A percentile compares a stretch with the other conserved stretches of the same genome.
phyloP scores from a whole-genome alignment of 2,888 invertebrate species.

The Cylindroiulus punctatus region DNA sequence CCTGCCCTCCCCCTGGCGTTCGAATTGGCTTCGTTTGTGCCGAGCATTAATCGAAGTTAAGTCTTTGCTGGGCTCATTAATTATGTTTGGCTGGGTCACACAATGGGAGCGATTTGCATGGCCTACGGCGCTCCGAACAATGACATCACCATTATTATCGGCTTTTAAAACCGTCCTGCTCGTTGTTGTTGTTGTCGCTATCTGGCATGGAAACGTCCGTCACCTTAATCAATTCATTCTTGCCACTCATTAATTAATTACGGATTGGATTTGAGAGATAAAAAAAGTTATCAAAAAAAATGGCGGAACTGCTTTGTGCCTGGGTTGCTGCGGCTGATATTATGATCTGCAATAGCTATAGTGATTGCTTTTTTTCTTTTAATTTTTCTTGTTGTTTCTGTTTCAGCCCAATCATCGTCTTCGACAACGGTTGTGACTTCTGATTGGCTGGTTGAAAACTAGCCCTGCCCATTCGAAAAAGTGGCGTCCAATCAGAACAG shows the following conservation, averaged over 20 bases:
- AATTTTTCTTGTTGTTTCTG: no score
- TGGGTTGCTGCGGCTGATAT: background rate
- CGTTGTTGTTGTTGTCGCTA: background rate
- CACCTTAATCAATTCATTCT: constrained; percentile 10
- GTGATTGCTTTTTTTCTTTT: no score
- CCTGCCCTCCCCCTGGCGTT: background rate
- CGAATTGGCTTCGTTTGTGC: background rate
- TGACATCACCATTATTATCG: constrained; percentile 1
- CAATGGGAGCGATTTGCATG: background rate
- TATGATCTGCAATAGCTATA: background rate
- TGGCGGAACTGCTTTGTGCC: no score
- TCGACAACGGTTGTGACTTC: no score
- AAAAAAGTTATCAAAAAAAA: background rate
- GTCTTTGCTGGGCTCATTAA: background rate
- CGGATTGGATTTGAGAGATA: background rate
- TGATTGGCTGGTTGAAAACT: no score
- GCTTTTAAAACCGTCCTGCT: background rate
- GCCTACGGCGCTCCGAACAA: background rate
- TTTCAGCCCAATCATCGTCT: background rate
- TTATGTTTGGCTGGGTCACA: background rate
- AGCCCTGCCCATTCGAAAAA: no score
- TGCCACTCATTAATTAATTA: background rate
- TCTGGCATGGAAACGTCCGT: constrained; percentile 8
- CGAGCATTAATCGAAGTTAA: background rate
- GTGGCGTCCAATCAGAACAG: no score